phyloP scores from a whole-genome alignment of 1,140 invertebrate species.

The Doryteuthis pealeii region DNA sequence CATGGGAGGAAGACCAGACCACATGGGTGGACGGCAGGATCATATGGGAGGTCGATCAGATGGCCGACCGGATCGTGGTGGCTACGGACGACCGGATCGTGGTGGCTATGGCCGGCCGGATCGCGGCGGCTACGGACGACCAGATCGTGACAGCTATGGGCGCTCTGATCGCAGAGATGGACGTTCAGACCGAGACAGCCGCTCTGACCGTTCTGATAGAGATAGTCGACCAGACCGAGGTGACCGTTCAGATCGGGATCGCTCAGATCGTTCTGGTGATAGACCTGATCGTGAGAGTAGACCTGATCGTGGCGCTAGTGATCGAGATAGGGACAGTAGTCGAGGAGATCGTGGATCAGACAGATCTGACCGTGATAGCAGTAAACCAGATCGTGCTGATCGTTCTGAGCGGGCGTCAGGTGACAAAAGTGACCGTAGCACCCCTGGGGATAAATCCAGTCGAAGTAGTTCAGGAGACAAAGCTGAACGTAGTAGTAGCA shows the following conservation, averaged over 20 bases:
- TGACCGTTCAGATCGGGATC: conserved; percentile 2
- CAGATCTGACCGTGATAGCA: background rate
- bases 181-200: conserved; percentile 1
- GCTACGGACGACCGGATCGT: background rate
- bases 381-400: background rate
- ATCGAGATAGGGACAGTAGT: conserved; percentile 11
- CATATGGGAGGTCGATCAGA: conserved; percentile 3
- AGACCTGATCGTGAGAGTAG: background rate
- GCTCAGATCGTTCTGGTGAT: background rate
- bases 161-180: background rate
- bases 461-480: background rate
- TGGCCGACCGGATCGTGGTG: background rate
- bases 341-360: background rate
- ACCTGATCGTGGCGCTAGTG: conserved; percentile 3
- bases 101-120: background rate
- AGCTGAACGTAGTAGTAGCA: background rate
- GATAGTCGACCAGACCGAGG: conserved; percentile 14
- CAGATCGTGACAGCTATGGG: background rate
- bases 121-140: background rate
- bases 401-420: background rate
- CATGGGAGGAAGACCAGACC: background rate
- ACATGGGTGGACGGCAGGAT: background rate
- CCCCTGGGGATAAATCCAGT: background rate
- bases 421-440: conserved; percentile 8
- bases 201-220: conserved; percentile 12